Evolutionary conservation across 2,888 invertebrate genomes (phyloP).

Genomic region (Dasypolia templi): DNA sequence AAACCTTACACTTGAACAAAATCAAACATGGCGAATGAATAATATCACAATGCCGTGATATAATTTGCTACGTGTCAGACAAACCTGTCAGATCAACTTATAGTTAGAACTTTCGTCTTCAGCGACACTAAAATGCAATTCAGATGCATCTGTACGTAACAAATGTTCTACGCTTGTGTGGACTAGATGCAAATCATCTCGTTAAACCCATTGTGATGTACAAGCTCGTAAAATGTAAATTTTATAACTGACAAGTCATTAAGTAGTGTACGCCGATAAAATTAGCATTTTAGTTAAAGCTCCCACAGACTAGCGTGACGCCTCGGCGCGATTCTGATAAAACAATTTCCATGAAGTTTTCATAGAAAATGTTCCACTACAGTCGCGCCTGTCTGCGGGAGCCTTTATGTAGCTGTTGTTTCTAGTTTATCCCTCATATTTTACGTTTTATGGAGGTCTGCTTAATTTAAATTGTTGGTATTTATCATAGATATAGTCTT

Average conservation of each 20-base stretch:
- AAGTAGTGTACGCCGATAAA: slow-evolving; percentile 64
- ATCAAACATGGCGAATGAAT: not conserved
- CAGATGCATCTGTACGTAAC: slow-evolving; percentile 57
- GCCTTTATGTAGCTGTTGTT: slow-evolving; percentile 24
- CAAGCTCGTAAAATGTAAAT: slow-evolving; percentile 76
- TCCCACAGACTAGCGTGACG: not conserved
- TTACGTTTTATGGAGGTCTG: slow-evolving; percentile 38
- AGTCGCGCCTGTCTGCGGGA: no score
- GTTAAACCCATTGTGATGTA: slow-evolving; percentile 47
- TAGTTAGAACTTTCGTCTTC: slow-evolving; percentile 5
- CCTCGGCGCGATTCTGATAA: not conserved
- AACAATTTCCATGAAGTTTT: not conserved
- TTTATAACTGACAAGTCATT: slow-evolving; percentile 69
- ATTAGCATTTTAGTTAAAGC: slow-evolving; percentile 67
- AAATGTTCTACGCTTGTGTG: slow-evolving; percentile 50
- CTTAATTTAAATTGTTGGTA: slow-evolving; percentile 31
- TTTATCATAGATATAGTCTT: slow-evolving; percentile 42
- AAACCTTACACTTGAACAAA: not conserved
- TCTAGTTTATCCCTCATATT: slow-evolving; percentile 43
- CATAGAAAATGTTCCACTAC: no score
- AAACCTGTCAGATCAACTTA: not conserved
- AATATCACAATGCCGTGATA: not conserved
- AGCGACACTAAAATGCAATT: slow-evolving; percentile 43
- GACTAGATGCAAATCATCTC: slow-evolving; percentile 60
- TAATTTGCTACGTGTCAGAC: not conserved